phyloP scores from a whole-genome alignment of 2,113 vertebrate genomes.

The Hymenochirus boettgeri region DNA sequence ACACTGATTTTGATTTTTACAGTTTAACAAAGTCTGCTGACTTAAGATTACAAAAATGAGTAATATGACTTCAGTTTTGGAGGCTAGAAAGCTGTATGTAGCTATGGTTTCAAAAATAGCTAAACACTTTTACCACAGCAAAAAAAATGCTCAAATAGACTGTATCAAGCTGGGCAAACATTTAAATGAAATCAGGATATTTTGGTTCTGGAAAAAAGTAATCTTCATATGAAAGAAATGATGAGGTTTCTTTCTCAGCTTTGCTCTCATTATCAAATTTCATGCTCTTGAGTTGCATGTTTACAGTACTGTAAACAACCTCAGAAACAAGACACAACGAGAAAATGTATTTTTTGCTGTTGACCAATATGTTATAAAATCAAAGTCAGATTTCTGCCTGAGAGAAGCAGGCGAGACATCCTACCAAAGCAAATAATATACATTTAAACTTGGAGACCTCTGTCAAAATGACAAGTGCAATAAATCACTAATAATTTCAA shows the following conservation, averaged over 20 bases:
- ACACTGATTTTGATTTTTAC: no score
- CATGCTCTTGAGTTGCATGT: constrained; percentile 39
- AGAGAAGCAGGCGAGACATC: constrained; percentile 18
- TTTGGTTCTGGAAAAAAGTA: constrained; percentile 27
- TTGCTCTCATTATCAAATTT: constrained; percentile 40
- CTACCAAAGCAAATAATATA: constrained; percentile 22
- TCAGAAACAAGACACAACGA: constrained; percentile 29
- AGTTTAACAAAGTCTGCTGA: no score
- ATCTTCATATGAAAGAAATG: constrained; percentile 28
- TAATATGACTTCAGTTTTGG: not conserved
- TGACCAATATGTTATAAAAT: constrained; percentile 43
- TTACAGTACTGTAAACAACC: constrained; percentile 37
- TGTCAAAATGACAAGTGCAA: constrained; percentile 38
- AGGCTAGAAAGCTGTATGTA: not conserved
- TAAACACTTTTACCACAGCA: constrained; percentile 4
- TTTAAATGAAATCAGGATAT: constrained; percentile 14
- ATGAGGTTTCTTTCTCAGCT: constrained; percentile 21
- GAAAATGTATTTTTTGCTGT: constrained; percentile 38
- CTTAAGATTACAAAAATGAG: no score
- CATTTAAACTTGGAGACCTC: constrained; percentile 14
- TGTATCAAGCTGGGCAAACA: constrained; percentile 16
- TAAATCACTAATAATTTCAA: constrained; percentile 46
- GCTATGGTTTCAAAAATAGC: not conserved
- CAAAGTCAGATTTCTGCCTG: constrained; percentile 38
- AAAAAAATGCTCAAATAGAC: not conserved